phyloP scores from a whole-genome alignment of 2,888 invertebrate species.

The Tenthredo notha region DNA sequence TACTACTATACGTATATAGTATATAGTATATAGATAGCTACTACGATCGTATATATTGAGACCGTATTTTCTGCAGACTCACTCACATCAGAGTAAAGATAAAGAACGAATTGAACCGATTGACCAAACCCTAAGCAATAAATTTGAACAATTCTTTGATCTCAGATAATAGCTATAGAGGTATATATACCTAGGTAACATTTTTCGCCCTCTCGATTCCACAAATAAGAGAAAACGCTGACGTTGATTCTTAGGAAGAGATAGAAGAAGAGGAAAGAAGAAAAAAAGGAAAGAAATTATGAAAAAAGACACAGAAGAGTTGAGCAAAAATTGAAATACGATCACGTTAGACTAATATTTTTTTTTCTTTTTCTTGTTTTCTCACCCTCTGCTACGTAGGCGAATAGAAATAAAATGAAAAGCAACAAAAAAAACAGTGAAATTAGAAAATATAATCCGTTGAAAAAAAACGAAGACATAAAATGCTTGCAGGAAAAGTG shows the following conservation, averaged over 20 bases:
- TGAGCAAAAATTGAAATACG: too few relatives aligned
- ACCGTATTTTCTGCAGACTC: neutral
- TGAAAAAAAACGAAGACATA: neutral
- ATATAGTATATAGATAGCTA: too few relatives aligned
- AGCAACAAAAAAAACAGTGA: too few relatives aligned
- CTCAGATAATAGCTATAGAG: neutral
- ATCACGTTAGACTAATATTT: too few relatives aligned
- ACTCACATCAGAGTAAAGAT: neutral
- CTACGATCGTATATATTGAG: neutral
- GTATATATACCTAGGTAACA: neutral
- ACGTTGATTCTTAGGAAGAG: neutral
- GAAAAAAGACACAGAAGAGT: neutral
- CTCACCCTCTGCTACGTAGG: too few relatives aligned
- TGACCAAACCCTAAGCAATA: neutral
- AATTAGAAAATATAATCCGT: neutral
- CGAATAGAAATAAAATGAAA: too few relatives aligned
- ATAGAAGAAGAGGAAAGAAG: too few relatives aligned
- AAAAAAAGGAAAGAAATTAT: neutral
- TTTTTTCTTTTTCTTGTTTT: too few relatives aligned
- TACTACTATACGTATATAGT: neutral
- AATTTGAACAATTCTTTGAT: constrained; percentile 14
- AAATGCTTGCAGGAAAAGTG: neutral
- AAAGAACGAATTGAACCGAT: neutral
- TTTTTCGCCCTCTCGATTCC: too few relatives aligned
- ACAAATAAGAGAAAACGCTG: neutral